These are phyloP conservation scores for Plumapathes pennacea DNA, from an alignment of 92 coral and sea anemone species.

Conservation along the genomic window DNA sequence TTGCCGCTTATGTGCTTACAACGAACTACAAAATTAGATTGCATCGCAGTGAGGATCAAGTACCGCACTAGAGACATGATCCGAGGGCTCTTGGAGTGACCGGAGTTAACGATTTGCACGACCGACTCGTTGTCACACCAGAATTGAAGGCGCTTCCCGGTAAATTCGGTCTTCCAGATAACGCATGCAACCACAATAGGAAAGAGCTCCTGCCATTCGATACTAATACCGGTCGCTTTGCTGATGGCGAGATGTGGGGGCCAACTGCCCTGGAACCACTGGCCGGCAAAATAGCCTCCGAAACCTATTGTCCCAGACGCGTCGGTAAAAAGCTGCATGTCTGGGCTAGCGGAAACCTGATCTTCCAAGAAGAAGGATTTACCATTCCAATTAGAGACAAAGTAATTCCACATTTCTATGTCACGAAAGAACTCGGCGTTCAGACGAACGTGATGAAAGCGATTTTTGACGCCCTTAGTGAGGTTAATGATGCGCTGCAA, in stretches of 20 bases:
- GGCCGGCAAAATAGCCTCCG: conserved; percentile 34
- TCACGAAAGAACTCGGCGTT: no score
- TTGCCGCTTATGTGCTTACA: conserved; percentile 55
- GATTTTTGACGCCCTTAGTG: no score
- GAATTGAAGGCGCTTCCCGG: conserved; percentile 22
- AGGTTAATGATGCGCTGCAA: no score
- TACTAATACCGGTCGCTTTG: conserved; percentile 48
- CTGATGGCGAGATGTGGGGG: conserved; percentile 35
- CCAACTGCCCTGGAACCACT: conserved; percentile 76
- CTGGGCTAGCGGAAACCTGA: conserved; percentile 16
- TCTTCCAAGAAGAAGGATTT: conserved; percentile 37
- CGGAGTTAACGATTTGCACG: conserved; percentile 48
- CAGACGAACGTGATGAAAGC: no score
- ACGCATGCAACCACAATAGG: conserved; percentile 60
- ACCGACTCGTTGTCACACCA: conserved; percentile 51
- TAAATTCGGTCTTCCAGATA: conserved; percentile 45
- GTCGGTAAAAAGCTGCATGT: conserved; percentile 44
- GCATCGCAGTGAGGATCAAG: conserved; percentile 33
- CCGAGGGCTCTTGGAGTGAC: conserved; percentile 48
- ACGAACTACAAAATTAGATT: conserved; percentile 28
- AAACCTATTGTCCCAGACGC: conserved; percentile 59
- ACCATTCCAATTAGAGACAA: conserved; percentile 55
- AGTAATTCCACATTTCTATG: conserved; percentile 54
- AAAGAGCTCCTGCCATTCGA: conserved; percentile 67
- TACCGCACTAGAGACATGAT: conserved; percentile 48